A percentile compares a stretch with the other conserved stretches of the same genome.
phyloP scores from a whole-genome alignment of 2,888 invertebrate genomes.

The Arge pagana region DNA sequence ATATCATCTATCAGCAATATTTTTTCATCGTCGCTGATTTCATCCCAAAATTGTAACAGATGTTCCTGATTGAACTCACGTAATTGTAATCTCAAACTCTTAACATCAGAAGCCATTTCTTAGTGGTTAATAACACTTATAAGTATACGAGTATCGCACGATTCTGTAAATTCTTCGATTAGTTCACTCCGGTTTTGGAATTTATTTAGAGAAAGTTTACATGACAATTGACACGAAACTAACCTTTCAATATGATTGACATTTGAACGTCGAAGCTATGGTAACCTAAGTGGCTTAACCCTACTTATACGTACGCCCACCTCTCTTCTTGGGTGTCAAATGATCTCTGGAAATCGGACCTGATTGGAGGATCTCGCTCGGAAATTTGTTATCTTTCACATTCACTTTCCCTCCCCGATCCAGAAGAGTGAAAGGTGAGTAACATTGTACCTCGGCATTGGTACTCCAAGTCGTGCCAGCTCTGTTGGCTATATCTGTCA shows the following conservation, averaged over 20 bases:
- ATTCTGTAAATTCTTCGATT: conserved; percentile 8
- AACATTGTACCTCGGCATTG: no score
- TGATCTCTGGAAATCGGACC: conserved; percentile 6
- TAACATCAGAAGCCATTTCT: conserved; percentile 54
- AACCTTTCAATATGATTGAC: conserved; percentile 18
- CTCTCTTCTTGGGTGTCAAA: neutral
- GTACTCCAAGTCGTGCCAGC: no score
- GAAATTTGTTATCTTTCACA: conserved; percentile 2
- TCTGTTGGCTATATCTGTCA: no score
- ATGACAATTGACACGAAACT: conserved; percentile 12
- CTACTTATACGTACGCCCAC: conserved; percentile 9
- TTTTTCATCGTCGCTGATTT: conserved; percentile 68
- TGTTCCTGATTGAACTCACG: conserved; percentile 77
- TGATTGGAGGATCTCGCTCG: conserved; percentile 4
- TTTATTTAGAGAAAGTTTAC: conserved; percentile 5
- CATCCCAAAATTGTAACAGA: conserved; percentile 80
- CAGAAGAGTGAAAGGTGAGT: conserved; percentile 3
- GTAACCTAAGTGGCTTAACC: conserved; percentile 13
- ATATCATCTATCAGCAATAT: conserved; percentile 68
- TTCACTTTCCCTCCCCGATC: conserved; percentile 5
- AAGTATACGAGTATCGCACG: neutral
- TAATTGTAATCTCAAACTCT: conserved; percentile 62
- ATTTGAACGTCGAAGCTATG: conserved; percentile 7
- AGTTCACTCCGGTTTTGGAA: neutral
- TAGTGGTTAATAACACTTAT: neutral